Percentiles rank a stretch among this genome's conserved stretches.
These are phyloP conservation scores for Chloropsis hardwickii DNA, from an alignment of 2,113 vertebrate genomes.

Conservation along the genomic window DNA sequence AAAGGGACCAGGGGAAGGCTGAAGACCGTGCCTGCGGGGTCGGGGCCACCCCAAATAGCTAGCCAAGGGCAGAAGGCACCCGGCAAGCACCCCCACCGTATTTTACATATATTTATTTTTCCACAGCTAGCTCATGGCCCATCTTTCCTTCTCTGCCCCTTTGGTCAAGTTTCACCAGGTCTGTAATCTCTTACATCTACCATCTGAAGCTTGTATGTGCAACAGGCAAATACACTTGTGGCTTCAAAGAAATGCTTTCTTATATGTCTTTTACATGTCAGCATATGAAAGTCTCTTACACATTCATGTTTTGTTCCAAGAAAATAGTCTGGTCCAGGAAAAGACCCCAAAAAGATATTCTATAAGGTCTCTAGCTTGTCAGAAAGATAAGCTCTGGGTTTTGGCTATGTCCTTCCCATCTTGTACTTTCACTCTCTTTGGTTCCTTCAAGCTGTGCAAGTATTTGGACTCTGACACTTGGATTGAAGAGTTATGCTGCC, in stretches of 20 bases:
- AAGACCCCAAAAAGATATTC: background rate
- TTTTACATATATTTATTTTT: background rate
- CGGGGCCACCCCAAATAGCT: no score
- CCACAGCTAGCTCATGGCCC: background rate
- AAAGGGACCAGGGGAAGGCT: no score
- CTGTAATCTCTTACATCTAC: constrained; percentile 2
- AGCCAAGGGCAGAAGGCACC: no score
- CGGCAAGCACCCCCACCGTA: no score
- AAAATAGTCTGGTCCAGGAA: background rate
- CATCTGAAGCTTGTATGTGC: background rate
- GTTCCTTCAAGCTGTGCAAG: background rate
- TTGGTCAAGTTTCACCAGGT: background rate
- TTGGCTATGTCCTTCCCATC: background rate
- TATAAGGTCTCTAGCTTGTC: background rate
- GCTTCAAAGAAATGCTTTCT: background rate
- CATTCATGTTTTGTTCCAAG: background rate
- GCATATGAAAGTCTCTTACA: background rate
- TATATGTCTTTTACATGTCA: background rate
- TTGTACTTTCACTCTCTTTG: background rate
- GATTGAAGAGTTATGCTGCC: background rate
- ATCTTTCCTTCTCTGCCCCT: background rate
- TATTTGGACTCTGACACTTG: background rate
- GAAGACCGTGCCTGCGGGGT: no score
- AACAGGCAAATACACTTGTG: background rate
- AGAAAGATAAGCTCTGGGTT: background rate